Evolutionary conservation across 2,797 vertebrate genomes (phyloP).

Genomic region (Syndactyla subalaris): DNA sequence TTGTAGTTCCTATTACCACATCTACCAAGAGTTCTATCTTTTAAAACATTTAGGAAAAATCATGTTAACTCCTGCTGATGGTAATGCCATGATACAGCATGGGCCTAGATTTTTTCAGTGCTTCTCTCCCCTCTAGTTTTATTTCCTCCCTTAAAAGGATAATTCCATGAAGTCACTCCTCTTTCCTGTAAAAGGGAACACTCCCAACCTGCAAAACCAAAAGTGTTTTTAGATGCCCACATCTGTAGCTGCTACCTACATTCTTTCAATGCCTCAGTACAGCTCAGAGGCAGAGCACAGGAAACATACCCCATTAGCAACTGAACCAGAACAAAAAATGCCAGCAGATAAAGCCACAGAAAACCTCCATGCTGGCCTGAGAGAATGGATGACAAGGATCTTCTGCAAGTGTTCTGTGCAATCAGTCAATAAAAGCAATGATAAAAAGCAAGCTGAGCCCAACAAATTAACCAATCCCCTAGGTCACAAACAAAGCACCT

Average conservation of each 20-base stretch:
- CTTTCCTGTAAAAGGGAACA: conserved; percentile 9
- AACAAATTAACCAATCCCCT: not conserved
- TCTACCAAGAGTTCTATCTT: not conserved
- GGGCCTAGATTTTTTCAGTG: not conserved
- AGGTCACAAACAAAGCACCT: not conserved
- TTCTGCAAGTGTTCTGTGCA: not conserved
- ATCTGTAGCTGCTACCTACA: not conserved
- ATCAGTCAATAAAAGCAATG: not conserved
- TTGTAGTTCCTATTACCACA: not conserved
- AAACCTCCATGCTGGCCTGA: not conserved
- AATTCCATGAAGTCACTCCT: not conserved
- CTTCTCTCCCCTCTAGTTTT: not conserved
- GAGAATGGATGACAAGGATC: not conserved
- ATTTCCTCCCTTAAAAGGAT: not conserved
- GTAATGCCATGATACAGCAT: not conserved
- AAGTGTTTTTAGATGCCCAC: not conserved
- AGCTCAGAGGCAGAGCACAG: not conserved
- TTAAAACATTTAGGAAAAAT: not conserved
- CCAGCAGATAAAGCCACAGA: not conserved
- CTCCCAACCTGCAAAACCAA: not conserved
- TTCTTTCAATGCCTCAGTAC: not conserved
- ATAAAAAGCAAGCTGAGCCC: not conserved
- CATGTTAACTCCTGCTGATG: not conserved
- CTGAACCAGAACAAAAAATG: not conserved
- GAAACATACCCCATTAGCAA: not conserved